Evolutionary conservation across 2,888 invertebrate species (phyloP).

Genomic region (Melanotus villosus): DNA sequence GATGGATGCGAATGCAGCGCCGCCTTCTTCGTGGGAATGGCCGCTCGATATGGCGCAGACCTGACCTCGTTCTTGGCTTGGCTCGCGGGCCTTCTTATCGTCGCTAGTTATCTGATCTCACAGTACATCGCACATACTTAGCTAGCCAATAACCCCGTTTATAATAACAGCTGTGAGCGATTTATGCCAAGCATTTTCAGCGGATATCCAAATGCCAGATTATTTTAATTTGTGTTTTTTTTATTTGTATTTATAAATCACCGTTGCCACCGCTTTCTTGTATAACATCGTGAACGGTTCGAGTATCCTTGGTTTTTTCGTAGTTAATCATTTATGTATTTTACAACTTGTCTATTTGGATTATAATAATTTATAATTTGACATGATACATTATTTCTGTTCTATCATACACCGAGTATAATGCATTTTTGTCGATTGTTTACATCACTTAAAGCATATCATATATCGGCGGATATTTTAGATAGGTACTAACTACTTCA

Average conservation of each 20-base stretch:
- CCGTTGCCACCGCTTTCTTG: slow-evolving; percentile 2
- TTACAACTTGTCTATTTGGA: too few species aligned
- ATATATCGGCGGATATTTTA: too few species aligned
- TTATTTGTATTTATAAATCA: slow-evolving; percentile 24
- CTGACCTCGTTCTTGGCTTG: slow-evolving; percentile 55
- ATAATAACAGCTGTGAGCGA: slow-evolving; percentile 54
- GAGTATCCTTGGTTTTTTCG: too few species aligned
- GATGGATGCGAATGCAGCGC: slow-evolving; percentile 52
- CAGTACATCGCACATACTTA: slow-evolving; percentile 50
- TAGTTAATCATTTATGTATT: too few species aligned
- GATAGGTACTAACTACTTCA: too few species aligned
- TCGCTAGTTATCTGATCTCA: slow-evolving; percentile 39
- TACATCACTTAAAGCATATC: too few species aligned
- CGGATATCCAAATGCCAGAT: slow-evolving; percentile 29
- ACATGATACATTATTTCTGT: too few species aligned
- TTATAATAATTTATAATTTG: too few species aligned
- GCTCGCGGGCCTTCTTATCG: slow-evolving; percentile 43
- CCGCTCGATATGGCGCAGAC: slow-evolving; percentile 58
- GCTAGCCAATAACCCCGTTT: slow-evolving; percentile 56
- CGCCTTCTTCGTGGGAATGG: slow-evolving; percentile 54
- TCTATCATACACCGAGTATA: too few species aligned
- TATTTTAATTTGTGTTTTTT: slow-evolving; percentile 25
- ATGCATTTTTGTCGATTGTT: too few species aligned
- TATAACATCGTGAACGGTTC: too few species aligned
- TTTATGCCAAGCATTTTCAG: slow-evolving; percentile 46